Evolutionary conservation across 2,888 invertebrate species (phyloP).

Genomic region (Callinectes sapidus): DNA sequence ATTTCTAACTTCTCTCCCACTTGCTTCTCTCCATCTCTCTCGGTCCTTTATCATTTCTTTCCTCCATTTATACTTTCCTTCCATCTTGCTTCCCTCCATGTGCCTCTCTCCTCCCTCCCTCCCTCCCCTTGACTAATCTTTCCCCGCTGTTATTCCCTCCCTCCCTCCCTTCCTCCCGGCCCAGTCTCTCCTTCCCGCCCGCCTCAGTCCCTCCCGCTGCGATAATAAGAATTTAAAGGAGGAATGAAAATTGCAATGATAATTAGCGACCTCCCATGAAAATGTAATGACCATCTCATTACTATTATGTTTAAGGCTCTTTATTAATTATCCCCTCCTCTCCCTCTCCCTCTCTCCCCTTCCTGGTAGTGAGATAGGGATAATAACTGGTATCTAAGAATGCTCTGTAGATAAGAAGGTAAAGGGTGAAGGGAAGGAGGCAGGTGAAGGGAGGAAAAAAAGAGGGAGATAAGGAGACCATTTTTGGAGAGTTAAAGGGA

Average conservation of each 20-base stretch:
- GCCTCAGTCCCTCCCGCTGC: neutral
- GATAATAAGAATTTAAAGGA: slow-evolving; percentile 36
- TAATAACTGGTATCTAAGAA: neutral
- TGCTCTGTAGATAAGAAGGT: neutral
- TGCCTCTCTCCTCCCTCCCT: neutral
- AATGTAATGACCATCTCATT: neutral
- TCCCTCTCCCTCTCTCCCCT: neutral
- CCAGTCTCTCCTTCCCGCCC: neutral
- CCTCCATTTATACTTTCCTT: neutral
- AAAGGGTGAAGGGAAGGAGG: neutral
- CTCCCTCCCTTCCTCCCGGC: neutral
- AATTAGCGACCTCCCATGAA: slow-evolving; percentile 36
- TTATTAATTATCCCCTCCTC: neutral
- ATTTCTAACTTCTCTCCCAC: neutral
- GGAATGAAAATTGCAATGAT: slow-evolving; percentile 45
- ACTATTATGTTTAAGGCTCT: slow-evolving; percentile 12
- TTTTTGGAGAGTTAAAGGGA: neutral
- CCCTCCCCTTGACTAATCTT: neutral
- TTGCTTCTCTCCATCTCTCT: neutral
- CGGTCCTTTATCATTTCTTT: neutral
- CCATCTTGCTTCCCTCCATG: neutral
- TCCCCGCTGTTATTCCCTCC: neutral
- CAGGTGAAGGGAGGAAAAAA: neutral
- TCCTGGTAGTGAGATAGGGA: neutral
- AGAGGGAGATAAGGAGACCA: neutral